A percentile compares a stretch with the other conserved stretches of the same genome.
Evolutionary conservation across 2,113 vertebrate species (phyloP).

Genomic region (Triplophysa dalaica): DNA sequence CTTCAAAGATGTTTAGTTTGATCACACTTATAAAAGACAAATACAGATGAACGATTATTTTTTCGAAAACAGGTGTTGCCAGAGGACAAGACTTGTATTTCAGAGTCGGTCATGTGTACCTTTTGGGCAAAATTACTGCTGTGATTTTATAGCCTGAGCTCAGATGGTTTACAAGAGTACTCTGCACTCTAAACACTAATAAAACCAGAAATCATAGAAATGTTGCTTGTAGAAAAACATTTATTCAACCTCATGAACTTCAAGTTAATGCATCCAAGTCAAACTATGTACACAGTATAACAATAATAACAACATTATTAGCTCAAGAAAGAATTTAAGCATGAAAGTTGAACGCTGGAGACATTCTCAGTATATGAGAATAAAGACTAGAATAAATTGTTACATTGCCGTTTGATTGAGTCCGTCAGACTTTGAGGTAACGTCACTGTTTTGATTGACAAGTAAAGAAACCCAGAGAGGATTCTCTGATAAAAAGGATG

Average conservation of each 20-base stretch:
- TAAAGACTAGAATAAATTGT: neutral
- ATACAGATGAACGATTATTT: no score
- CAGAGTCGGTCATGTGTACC: neutral
- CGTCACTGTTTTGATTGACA: conserved; percentile 4
- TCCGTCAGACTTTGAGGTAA: conserved; percentile 36
- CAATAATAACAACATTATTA: conserved; percentile 11
- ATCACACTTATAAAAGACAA: no score
- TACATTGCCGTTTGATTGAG: neutral
- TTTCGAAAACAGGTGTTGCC: neutral
- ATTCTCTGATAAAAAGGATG: neutral
- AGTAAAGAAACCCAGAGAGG: neutral
- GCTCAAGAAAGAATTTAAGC: neutral
- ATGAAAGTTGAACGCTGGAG: neutral
- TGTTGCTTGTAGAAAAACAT: conserved; percentile 48
- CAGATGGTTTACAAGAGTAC: neutral
- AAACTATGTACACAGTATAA: conserved; percentile 41
- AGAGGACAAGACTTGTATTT: neutral
- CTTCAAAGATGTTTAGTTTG: no score
- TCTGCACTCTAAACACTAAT: neutral
- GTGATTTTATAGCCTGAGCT: neutral
- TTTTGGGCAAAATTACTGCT: neutral
- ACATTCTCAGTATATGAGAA: neutral
- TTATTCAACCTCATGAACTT: conserved; percentile 42
- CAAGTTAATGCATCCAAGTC: conserved; percentile 14
- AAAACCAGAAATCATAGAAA: neutral